phyloP scores from a whole-genome alignment of 2,113 vertebrate species.

The Mungos mungo region DNA sequence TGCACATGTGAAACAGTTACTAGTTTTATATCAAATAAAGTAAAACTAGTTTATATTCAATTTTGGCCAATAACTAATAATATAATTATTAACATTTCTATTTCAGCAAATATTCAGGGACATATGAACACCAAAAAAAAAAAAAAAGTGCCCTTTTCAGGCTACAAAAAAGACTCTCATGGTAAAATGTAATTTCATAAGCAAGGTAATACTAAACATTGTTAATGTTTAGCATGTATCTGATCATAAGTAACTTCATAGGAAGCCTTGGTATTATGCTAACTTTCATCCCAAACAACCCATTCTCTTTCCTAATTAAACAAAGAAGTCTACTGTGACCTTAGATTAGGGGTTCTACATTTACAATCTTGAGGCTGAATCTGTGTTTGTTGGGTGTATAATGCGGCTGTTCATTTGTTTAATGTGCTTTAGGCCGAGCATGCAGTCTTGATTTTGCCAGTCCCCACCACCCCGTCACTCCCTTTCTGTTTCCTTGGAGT shows the following conservation, averaged over 20 bases:
- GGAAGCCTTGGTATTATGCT: neutral
- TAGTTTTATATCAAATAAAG: slow-evolving; percentile 20
- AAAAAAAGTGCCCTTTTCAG: neutral
- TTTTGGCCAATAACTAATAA: neutral
- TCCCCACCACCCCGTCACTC: neutral
- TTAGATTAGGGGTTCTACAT: neutral
- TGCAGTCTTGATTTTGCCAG: neutral
- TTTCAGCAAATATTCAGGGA: neutral
- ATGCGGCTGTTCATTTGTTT: neutral
- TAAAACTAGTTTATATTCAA: slow-evolving; percentile 36
- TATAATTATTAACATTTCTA: neutral
- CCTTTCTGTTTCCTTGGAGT: neutral
- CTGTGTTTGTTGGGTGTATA: neutral
- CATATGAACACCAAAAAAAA: neutral
- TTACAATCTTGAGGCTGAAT: neutral
- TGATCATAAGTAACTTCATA: neutral
- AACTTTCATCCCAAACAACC: neutral
- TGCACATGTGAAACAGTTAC: neutral
- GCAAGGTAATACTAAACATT: neutral
- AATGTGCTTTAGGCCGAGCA: neutral
- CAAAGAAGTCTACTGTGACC: neutral
- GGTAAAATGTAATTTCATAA: slow-evolving; percentile 17
- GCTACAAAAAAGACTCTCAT: neutral
- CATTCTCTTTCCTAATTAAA: neutral
- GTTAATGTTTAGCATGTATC: neutral